Evolutionary conservation across 1,140 invertebrate species (phyloP).

Genomic region (Copidosoma floridanum): DNA sequence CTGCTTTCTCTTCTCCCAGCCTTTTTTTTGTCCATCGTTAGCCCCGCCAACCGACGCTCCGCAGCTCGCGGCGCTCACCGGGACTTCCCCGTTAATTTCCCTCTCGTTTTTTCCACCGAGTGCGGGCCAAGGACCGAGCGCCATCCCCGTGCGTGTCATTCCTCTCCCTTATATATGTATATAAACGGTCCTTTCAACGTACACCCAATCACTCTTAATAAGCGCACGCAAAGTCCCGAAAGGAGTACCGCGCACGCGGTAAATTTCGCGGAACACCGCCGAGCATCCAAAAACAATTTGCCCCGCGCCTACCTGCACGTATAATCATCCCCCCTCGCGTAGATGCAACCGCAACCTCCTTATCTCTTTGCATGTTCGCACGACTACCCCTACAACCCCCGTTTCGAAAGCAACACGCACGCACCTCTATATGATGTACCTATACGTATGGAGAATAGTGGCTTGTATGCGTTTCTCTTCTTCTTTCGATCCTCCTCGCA

Average conservation of each 20-base stretch:
- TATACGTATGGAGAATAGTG: too few relatives aligned
- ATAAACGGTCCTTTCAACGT: conserved; percentile 11
- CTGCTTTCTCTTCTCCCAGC: conserved; percentile 14
- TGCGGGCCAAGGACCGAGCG: too few relatives aligned
- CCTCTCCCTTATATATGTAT: too few relatives aligned
- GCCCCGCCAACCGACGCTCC: too few relatives aligned
- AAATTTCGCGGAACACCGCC: conserved; percentile 6
- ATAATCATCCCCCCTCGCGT: not conserved
- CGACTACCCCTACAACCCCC: too few relatives aligned
- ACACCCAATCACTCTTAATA: conserved; percentile 25
- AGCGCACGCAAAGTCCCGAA: conserved; percentile 1
- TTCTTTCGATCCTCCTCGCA: too few relatives aligned
- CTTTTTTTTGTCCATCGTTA: too few relatives aligned
- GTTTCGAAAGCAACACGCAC: too few relatives aligned
- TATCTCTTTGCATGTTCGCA: not conserved
- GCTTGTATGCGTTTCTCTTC: too few relatives aligned
- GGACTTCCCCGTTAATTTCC: conserved; percentile 7
- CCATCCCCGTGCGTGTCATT: conserved; percentile 16
- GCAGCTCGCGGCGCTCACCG: not conserved
- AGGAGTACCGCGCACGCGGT: not conserved
- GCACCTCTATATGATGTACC: too few relatives aligned
- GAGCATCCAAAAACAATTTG: conserved; percentile 20
- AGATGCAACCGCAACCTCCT: not conserved
- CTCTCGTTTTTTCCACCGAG: not conserved
- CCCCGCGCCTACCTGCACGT: not conserved